Base-by-base conservation (phyloP, 2,797 vertebrate species). In the Urosaurus nigricauda region DNA sequence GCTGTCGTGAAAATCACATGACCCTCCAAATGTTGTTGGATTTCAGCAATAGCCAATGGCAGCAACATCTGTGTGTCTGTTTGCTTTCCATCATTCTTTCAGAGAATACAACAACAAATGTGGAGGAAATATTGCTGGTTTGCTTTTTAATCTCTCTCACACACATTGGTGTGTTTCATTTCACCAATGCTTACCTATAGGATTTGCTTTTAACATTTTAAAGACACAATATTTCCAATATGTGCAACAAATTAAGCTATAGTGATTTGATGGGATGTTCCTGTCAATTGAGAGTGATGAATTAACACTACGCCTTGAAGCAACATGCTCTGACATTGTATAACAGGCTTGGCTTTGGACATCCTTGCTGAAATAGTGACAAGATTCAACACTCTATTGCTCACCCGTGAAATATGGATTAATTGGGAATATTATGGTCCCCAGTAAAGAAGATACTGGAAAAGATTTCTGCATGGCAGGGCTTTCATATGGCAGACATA, bases 151-250 rank as follows among this genome's bases (percentile, higher is more conserved):
- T 68, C 32, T 63, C 9, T 9, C 26, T 29, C 65, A 29, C 19
- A 21, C 5, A 60, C 58, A 60, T 5, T 16, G 53, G 53, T 16
- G 53, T 32, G 7, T 60, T 0, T 51, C 56, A 79, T 88, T 91
- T 91, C 68, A 86, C 21, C 12, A 32, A 68, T 0, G 43, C 8
- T 0, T 35, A 73, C 0, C 0, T 1, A 90, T 90, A 21, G 63
- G 13, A 60, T 89, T 89, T 11, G 85, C 84, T 90, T 87, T 73
- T 47, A 79, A 91, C 85, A 79, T 8, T 7, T 83, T 8, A 83
- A 24, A 83, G 90, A 43, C 37, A 83, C 56, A 89, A 35, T 40
- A 29, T 79, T 84, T 24, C 56, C 84, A 79, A 86, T 81, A 89
- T 89, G 63, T 92, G 88, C 35, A 89, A 37, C 78, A 56, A 32